These are phyloP conservation scores for Sarcophaga bullata DNA, from an alignment of 1,140 invertebrate species.

Conservation along the genomic window DNA sequence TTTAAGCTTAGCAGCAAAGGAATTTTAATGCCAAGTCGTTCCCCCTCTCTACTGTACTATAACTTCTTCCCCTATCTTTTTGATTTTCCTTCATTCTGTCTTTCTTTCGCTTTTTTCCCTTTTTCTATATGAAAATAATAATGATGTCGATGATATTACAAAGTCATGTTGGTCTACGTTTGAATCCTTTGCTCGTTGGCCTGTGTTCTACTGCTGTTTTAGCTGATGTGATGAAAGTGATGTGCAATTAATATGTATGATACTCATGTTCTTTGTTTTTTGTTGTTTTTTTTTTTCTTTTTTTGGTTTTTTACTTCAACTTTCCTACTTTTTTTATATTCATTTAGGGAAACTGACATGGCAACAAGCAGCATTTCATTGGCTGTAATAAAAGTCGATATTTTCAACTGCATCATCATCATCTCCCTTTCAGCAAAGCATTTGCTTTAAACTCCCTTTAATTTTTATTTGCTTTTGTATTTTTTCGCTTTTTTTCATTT, in stretches of 20 bases:
- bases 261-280: background rate
- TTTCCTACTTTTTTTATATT: background rate
- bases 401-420: background rate
- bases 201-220: background rate
- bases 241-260: conserved; percentile 5
- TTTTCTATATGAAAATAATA: no score
- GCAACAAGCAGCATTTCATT: background rate
- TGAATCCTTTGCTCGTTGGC: background rate
- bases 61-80: no score
- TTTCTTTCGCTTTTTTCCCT: no score
- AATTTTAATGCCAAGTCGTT: background rate
- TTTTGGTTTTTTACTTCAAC: background rate
- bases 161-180: background rate
- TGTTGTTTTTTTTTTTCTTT: no score
- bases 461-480: no score
- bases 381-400: background rate
- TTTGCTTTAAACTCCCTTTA: no score
- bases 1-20: background rate
- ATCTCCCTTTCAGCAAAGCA: no score
- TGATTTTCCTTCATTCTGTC: no score
- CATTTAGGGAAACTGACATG: background rate
- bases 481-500: background rate
- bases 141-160: no score
- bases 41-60: background rate
- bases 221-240: background rate